Base-by-base conservation (phyloP, 1,140 invertebrate genomes). In the Trissolcus basalis region DNA sequence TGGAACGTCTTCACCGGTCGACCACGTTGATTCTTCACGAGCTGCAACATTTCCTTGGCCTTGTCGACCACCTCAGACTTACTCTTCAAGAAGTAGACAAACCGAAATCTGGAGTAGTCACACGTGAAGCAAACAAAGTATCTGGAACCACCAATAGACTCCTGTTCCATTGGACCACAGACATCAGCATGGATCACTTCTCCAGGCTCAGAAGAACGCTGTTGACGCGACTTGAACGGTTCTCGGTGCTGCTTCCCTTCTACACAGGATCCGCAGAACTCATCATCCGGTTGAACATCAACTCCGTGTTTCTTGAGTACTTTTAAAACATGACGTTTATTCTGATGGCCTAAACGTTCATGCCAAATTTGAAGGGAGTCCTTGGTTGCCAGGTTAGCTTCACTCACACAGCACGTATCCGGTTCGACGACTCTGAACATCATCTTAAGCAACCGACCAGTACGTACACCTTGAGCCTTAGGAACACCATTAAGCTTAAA, bases 141-240 rank as follows among this genome's bases (percentile, higher is more conserved):
- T 19, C n/a, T 48, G 0, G 16, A 10, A 12, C 45, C 45, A 48
- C 15, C n/a, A 1, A 48, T 19, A 44, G 13, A 44, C 12, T 13
- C 12, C 13, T 43, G 64, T 61, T 82, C 74, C 82, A 86, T 84
- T 56, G 81, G 82, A 9, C 83, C 84, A 16, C 77, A 82, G 0
- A 85, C 12, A 65, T 87, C 84, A 6, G 79, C 67, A 60, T 84
- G 71, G 1, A 80, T 65, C 10, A 76, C 32, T 19, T 69, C 68
- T 5, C 51, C 64, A 9, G 54, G 48, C 35, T 64, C 54, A 1
- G 51, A 45, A 1, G 41, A 32, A 11, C 51, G 32, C 12, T 76
- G 60, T 7, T 67, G 12, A 4, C 48, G 14, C 53, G 36, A 68
- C 1, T 67, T 3, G 39, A 77, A 79, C 13, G n/a, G 9, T 14